Conservation (phyloP, 2,888 invertebrate species). For the Megalurothrips usitatus region DNA sequence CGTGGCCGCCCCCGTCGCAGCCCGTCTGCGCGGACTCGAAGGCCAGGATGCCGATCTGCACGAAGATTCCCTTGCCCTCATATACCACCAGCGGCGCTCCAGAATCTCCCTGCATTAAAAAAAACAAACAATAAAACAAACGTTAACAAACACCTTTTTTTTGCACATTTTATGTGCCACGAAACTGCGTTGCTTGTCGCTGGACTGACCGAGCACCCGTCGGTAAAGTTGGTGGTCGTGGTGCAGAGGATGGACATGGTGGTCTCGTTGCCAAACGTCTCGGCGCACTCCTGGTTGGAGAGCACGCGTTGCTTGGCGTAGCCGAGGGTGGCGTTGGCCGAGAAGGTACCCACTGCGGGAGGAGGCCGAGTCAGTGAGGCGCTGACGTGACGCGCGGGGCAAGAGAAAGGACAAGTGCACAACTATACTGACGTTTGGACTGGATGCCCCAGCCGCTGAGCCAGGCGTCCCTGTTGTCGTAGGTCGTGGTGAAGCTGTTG, state of each 20-base stretch:
- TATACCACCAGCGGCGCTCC: conserved; percentile 40
- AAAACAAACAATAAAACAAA: background rate
- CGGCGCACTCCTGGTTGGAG: conserved; percentile 36
- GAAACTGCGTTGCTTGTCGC: too few species aligned
- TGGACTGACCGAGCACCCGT: conserved; percentile 35
- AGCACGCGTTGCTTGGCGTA: conserved; percentile 33
- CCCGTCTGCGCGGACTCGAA: conserved; percentile 39
- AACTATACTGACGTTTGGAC: background rate
- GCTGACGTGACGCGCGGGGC: background rate
- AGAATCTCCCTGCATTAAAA: conserved; percentile 40
- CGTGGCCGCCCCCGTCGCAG: conserved; percentile 39
- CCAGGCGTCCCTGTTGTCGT: background rate
- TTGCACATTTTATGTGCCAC: too few species aligned
- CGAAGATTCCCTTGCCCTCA: conserved; percentile 32
- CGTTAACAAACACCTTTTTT: background rate
- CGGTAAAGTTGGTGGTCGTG: conserved; percentile 32
- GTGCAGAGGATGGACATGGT: conserved; percentile 36
- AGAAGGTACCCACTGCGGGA: background rate
- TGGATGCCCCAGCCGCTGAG: conserved; percentile 2
- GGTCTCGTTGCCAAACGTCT: conserved; percentile 33
- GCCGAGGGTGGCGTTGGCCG: background rate
- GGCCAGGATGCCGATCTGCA: conserved; percentile 40
- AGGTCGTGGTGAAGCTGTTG: background rate
- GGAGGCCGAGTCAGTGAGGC: background rate
- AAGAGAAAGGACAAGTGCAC: background rate